Evolutionary conservation across 2,888 invertebrate species (phyloP).

Genomic region (Eupithecia pulchellata): DNA sequence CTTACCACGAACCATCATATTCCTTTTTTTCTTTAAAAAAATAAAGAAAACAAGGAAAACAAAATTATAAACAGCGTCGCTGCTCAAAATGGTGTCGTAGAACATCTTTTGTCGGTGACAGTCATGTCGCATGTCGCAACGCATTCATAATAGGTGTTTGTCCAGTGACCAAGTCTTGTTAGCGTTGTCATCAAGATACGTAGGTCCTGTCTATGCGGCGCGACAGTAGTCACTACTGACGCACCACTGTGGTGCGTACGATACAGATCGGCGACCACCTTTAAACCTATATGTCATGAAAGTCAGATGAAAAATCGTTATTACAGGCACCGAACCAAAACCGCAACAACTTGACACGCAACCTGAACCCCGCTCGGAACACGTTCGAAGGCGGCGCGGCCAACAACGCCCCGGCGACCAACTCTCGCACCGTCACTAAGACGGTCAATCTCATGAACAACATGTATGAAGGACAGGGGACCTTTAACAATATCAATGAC

Average conservation of each 20-base stretch:
- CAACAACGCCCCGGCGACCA: slow-evolving; percentile 71
- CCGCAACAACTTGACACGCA: slow-evolving; percentile 78
- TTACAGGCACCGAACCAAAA: slow-evolving; percentile 73
- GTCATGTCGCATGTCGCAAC: too few species aligned
- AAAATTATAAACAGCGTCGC: too few species aligned
- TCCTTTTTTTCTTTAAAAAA: too few species aligned
- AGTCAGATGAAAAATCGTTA: not conserved
- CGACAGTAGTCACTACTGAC: too few species aligned
- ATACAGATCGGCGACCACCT: not conserved
- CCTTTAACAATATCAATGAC: slow-evolving; percentile 76
- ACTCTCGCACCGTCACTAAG: slow-evolving; percentile 71
- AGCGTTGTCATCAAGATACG: too few species aligned
- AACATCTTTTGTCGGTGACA: not conserved
- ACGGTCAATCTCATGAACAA: slow-evolving; percentile 80
- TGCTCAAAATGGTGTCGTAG: not conserved
- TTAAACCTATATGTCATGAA: not conserved
- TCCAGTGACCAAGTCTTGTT: too few species aligned
- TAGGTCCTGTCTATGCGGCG: too few species aligned
- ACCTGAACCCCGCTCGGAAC: slow-evolving; percentile 76
- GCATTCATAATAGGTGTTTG: too few species aligned
- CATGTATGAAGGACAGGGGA: slow-evolving; percentile 79
- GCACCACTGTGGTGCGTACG: too few species aligned
- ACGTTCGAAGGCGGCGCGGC: slow-evolving; percentile 73
- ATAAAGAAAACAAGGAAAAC: too few species aligned
- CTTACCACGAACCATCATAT: too few species aligned